Evolutionary conservation across 2,797 vertebrate genomes (phyloP).

Genomic region (Molossus alvarezi): DNA sequence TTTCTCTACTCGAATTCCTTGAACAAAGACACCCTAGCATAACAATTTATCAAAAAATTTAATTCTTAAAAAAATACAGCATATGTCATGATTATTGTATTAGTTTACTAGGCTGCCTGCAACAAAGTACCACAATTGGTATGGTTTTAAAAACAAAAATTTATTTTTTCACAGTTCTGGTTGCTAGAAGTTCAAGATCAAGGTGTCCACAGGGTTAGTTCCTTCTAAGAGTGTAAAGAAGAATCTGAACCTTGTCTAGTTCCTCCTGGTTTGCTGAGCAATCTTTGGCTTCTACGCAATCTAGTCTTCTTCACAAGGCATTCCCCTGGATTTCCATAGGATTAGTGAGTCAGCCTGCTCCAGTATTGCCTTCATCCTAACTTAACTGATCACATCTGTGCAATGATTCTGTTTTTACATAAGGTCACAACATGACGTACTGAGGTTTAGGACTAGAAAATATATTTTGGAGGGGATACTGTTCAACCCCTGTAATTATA

Average conservation of each 20-base stretch:
- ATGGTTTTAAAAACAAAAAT: neutral
- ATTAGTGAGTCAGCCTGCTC: neutral
- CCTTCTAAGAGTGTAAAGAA: neutral
- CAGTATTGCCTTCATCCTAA: neutral
- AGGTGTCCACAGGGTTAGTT: neutral
- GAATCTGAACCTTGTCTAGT: neutral
- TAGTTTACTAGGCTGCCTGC: neutral
- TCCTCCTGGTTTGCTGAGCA: neutral
- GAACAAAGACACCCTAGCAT: neutral
- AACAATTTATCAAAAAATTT: neutral
- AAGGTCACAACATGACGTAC: neutral
- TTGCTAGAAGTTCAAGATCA: neutral
- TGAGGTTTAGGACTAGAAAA: neutral
- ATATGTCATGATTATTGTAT: neutral
- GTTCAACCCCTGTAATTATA: neutral
- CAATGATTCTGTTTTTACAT: neutral
- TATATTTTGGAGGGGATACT: neutral
- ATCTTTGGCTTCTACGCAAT: neutral
- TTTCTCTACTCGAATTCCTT: neutral
- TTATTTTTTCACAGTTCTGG: neutral
- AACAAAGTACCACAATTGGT: neutral
- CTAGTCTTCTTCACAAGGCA: neutral
- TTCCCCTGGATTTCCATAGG: too few relatives aligned
- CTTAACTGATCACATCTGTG: neutral
- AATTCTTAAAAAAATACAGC: neutral